These are phyloP conservation scores for Rhinella marina DNA, from an alignment of 2,797 vertebrate species.

Conservation along the genomic window DNA sequence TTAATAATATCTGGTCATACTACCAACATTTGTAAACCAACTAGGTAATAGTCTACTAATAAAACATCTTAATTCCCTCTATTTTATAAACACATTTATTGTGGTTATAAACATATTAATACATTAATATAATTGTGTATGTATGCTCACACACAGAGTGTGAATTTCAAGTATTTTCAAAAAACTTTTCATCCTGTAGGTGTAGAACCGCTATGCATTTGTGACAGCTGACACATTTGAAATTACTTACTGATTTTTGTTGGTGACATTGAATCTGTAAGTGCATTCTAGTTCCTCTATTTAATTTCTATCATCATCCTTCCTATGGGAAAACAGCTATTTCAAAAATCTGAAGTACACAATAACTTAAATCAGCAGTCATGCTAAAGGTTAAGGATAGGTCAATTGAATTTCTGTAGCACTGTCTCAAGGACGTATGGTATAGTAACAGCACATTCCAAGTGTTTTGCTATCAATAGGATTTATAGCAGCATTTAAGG, in stretches of 20 bases:
- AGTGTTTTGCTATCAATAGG: conserved; percentile 68
- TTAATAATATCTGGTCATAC: no score
- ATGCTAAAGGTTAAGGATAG: conserved; percentile 69
- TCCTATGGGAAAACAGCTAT: conserved; percentile 64
- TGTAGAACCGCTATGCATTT: background rate
- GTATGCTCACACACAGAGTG: no score
- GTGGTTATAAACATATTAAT: background rate
- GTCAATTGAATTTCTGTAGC: conserved; percentile 73
- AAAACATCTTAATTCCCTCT: no score
- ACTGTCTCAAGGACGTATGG: conserved; percentile 69
- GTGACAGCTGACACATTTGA: conserved; percentile 59
- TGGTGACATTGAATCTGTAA: conserved; percentile 66
- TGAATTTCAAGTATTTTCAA: background rate
- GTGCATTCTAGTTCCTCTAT: conserved; percentile 63
- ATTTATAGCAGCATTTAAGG: conserved; percentile 51
- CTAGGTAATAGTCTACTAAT: no score
- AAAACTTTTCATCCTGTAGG: background rate
- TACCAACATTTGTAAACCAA: no score
- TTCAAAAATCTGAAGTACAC: conserved; percentile 63
- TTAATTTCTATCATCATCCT: conserved; percentile 69
- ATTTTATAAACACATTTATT: no score
- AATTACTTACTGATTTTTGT: conserved; percentile 38
- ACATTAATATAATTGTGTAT: background rate
- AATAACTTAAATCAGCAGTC: conserved; percentile 70
- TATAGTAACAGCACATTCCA: conserved; percentile 64